Conservation (phyloP, 2,797 vertebrate species). For the Pelodytes ibericus region DNA sequence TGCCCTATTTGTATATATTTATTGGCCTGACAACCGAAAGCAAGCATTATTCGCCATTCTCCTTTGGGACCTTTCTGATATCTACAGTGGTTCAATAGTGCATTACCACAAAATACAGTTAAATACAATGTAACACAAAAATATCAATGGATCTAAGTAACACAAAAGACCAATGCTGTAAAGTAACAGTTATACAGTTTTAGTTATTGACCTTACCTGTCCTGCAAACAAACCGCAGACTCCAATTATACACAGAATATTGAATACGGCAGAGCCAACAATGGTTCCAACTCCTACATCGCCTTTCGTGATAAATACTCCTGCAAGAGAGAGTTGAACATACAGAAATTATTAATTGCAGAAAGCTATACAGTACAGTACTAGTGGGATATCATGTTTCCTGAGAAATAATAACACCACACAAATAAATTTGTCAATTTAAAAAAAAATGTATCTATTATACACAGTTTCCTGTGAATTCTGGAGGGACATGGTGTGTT, state of each 20-base stretch:
- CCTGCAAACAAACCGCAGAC: constrained; percentile 93
- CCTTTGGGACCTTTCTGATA: too few species aligned
- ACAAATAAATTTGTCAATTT: not conserved
- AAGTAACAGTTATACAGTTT: not conserved
- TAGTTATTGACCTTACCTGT: constrained; percentile 76
- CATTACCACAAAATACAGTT: too few species aligned
- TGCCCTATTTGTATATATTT: too few species aligned
- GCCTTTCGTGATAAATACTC: constrained; percentile 96
- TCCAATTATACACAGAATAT: constrained; percentile 95
- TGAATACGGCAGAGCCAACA: constrained; percentile 95
- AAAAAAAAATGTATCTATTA: too few species aligned
- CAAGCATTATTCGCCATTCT: too few species aligned
- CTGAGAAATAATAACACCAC: not conserved
- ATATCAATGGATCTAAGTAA: too few species aligned
- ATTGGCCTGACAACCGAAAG: too few species aligned
- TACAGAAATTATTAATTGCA: constrained; percentile 2
- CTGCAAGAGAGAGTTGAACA: constrained; percentile 73
- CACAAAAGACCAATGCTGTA: too few species aligned
- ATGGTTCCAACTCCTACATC: constrained; percentile 96
- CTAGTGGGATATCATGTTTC: not conserved
- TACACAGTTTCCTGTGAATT: too few species aligned
- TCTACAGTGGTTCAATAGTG: too few species aligned
- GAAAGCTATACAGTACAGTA: not conserved
- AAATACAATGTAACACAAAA: too few species aligned
- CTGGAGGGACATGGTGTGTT: too few species aligned